These are phyloP conservation scores for Lasiurus borealis DNA, from an alignment of 2,113 vertebrate species.

Conservation along the genomic window DNA sequence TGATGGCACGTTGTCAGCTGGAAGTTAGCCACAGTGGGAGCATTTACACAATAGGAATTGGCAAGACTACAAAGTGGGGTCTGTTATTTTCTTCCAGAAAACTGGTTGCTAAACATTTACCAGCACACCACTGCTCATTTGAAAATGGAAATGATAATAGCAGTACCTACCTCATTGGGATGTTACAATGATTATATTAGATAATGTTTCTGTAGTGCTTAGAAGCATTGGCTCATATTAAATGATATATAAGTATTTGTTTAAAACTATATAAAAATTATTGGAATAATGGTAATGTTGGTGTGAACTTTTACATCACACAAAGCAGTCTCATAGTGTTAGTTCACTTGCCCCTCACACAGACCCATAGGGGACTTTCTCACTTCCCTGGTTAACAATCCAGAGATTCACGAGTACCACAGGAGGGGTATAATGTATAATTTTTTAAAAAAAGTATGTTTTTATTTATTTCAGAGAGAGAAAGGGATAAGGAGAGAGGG, in stretches of 20 bases:
- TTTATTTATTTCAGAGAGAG: too few relatives aligned
- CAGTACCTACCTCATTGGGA: fast-evolving
- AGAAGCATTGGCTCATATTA: neutral
- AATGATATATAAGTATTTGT: neutral
- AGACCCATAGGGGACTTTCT: neutral
- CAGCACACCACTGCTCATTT: neutral
- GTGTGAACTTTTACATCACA: neutral
- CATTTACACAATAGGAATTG: neutral
- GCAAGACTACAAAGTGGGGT: too few relatives aligned
- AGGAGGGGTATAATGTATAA: too few relatives aligned
- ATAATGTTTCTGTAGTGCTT: neutral
- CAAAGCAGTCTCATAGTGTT: neutral
- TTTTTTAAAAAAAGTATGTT: too few relatives aligned
- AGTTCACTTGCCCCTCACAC: fast-evolving
- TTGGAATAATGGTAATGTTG: neutral
- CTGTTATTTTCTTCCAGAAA: neutral
- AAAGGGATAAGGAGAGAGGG: too few relatives aligned
- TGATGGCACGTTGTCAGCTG: neutral
- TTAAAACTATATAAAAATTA: neutral
- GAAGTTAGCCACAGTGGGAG: fast-evolving
- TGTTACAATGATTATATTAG: neutral
- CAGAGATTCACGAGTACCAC: neutral
- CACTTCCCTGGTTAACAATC: neutral
- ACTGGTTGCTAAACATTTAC: neutral
- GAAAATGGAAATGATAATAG: neutral